These are phyloP conservation scores for Halocaridina rubra DNA, from an alignment of 2,888 invertebrate genomes.

Conservation along the genomic window DNA sequence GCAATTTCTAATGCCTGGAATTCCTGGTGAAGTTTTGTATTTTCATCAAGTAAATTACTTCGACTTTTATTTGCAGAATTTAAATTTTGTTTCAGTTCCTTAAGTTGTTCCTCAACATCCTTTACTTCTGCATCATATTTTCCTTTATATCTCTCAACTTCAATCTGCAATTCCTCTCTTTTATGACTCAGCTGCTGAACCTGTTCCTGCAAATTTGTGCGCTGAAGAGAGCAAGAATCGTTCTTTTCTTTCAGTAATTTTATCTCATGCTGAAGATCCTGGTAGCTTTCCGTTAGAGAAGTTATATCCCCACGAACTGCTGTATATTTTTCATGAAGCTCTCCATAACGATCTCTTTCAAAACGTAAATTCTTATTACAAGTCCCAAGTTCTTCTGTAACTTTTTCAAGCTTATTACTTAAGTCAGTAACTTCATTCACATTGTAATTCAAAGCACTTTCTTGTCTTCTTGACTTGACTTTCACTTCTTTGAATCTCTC, in stretches of 20 bases:
- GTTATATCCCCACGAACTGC: constrained; percentile 35
- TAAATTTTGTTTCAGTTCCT: constrained; percentile 20
- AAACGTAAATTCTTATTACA: constrained; percentile 26
- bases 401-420: constrained; percentile 29
- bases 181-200: constrained; percentile 12
- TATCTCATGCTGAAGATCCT: constrained; percentile 39
- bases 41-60: constrained; percentile 29
- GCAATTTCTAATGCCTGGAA: constrained; percentile 5
- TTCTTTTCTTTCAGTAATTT: constrained; percentile 32
- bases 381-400: constrained; percentile 26
- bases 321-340: constrained; percentile 50
- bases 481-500: constrained; percentile 37
- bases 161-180: constrained; percentile 10
- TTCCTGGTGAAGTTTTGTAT: constrained; percentile 31
- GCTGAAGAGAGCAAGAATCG: constrained; percentile 12
- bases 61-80: constrained; percentile 20
- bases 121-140: constrained; percentile 43
- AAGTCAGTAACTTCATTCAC: constrained; percentile 27
- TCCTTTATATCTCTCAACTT: constrained; percentile 28
- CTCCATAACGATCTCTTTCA: constrained; percentile 48
- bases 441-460: constrained; percentile 36
- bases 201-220: constrained; percentile 26
- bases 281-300: constrained; percentile 34
- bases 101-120: constrained; percentile 14
- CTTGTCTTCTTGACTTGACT: constrained; percentile 34